Base-by-base conservation (phyloP, 2,888 invertebrate genomes). In the Apamea epomidion region DNA sequence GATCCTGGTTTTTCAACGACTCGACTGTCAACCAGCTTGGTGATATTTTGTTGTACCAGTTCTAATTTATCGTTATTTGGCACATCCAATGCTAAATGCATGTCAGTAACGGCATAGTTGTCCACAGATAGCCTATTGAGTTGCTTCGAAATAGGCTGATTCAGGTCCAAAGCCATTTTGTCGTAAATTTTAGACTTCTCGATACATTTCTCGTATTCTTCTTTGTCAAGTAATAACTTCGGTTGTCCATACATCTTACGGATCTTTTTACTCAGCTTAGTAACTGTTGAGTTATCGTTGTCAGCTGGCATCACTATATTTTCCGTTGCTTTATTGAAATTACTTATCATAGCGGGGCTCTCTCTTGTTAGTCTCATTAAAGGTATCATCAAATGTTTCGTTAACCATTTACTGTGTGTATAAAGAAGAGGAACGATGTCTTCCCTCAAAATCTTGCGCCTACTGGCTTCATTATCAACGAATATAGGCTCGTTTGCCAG, bases 321-420 rank as follows among this genome's bases (percentile, higher is more conserved):
- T 54, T 90, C 81, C 4, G 93, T 76, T 25, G 90, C 87, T 8
- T 76, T 78, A 76, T 91, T 88, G 70, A 94, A 95, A 16, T 90
- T 85, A 7, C 84, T 85, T 8, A 87, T 71, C 10, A 93, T 60
- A 71, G 82, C 81, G 29, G 90, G 80, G 69, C 84, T 54, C 91
- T 91, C 14, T 83, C 78, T 8, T 92, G 88, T n/a, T 93, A 92
- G 74, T 65, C 91, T 92, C 62, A 93, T 93, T 45, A 97, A 81
- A 74, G 92, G 92, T 54, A 92, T 91, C 3, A 98, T 90, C 45
- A 98, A 94, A 93, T 97, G 97, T 92, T 98, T 98, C 32, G 97
- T 94, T 62, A 98, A 92, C 98, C 98, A 98, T 93, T 98, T 98
- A 89, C 98, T 98, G 91, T 98, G 98, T 21, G 98, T 96, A 86